Evolutionary conservation across 2,797 vertebrate genomes (phyloP), one percentile per base, ranked within the genome.

Genomic region (Lepus townsendii): DNA sequence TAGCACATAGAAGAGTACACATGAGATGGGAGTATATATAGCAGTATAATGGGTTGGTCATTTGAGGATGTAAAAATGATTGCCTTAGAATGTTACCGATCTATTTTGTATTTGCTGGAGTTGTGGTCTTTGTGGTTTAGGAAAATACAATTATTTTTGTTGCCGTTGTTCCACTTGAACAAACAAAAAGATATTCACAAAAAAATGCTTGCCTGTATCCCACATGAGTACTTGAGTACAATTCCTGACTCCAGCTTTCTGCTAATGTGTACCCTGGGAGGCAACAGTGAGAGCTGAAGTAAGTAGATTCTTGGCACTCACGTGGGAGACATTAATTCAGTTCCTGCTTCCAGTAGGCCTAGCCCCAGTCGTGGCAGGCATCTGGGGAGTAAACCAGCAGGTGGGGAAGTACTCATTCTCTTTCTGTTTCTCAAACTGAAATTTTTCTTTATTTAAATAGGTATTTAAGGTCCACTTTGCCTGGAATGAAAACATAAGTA

Each of bases 11-110:
- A 75, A 90, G 13, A 19, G 17, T 52, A 26, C 2, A 3, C 16
- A 6, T 42, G 50, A 83, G 77, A 24, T 13, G 32, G 88, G 57
- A 62, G n/a, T 32, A 19, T 69, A 65, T 20, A 20, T 14, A 38
- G 72, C 76, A 32, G 80, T 94, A 93, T 65, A 78, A 75, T 20
- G 80, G 69, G 24, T 20, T 65, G n/a, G 17, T 52, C 32, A 22
- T 73, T 76, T 80, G 19, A 92, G 77, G 24, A 52, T 96, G 88
- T 93, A 57, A 63, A 89, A 89, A 75, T 83, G 62, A 77, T 57
- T 66, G 30, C 80, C 63, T 85, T 27, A 42, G 17, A 60, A 24
- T 86, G 86, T 65, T 78, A 16, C 52, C 75, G 42, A 11, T 11
- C 62, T 65, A 7, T 30, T 50, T 75, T 62, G 0, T 76, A 2